Percentiles rank a stretch among this genome's conserved stretches.
Conservation (phyloP, 2,888 invertebrate genomes). For the Drosophila incognita region DNA sequence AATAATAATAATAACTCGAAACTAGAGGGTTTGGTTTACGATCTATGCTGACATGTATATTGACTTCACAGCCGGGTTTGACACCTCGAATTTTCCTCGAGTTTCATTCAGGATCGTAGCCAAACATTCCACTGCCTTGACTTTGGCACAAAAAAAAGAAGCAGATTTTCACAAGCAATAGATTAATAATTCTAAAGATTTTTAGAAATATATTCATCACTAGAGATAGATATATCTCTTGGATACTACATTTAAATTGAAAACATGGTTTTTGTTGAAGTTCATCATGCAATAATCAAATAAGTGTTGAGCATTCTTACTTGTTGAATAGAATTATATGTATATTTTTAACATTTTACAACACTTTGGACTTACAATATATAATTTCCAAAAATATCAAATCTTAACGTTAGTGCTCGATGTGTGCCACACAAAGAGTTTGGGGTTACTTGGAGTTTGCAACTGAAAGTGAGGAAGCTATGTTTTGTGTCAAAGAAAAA, state of each 20-base stretch:
- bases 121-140: too few species aligned
- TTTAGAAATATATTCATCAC: not conserved
- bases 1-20: not conserved
- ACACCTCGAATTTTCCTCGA: not conserved
- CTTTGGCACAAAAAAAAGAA: not conserved
- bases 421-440: conserved; percentile 37
- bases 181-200: not conserved
- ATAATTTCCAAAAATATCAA: conserved; percentile 57
- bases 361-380: conserved; percentile 63
- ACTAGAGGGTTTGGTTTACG: not conserved
- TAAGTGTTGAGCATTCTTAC: not conserved
- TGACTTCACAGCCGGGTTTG: not conserved
- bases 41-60: not conserved
- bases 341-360: conserved; percentile 65
- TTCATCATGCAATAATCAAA: not conserved
- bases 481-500: not conserved
- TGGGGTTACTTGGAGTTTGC: conserved; percentile 39
- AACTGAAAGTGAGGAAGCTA: conserved; percentile 53
- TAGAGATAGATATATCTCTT: not conserved
- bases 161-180: not conserved
- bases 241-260: not conserved
- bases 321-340: not conserved
- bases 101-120: not conserved
- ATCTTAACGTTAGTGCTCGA: conserved; percentile 65
- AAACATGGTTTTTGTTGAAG: not conserved